Percentiles rank a stretch among this genome's conserved stretches.
These are phyloP conservation scores for Brenthis ino DNA, from an alignment of 2,888 invertebrate genomes.

Conservation along the genomic window DNA sequence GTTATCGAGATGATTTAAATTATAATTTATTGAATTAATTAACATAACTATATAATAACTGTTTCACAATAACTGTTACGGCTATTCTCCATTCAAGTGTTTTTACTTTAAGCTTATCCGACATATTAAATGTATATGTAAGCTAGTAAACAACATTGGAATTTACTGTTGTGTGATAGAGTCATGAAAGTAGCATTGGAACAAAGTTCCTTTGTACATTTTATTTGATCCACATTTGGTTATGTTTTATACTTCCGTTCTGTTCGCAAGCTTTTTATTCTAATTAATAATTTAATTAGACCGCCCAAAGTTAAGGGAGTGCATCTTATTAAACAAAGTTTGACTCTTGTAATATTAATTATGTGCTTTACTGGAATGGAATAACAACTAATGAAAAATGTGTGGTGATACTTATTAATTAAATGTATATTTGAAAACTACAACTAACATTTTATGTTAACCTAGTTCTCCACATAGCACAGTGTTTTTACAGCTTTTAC, in stretches of 20 bases:
- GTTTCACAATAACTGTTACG: conserved; percentile 8
- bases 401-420: conserved; percentile 22
- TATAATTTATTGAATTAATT: conserved; percentile 11
- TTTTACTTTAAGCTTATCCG: not conserved
- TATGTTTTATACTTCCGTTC: conserved; percentile 72
- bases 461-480: conserved; percentile 7
- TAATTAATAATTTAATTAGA: conserved; percentile 60
- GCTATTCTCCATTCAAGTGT: not conserved
- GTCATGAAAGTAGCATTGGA: conserved; percentile 22
- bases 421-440: not conserved
- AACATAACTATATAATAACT: conserved; percentile 8
- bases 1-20: conserved; percentile 6
- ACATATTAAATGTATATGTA: not conserved
- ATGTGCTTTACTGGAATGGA: conserved; percentile 22
- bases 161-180: no score
- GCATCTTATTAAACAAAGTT: conserved; percentile 49
- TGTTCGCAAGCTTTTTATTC: conserved; percentile 58
- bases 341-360: conserved; percentile 25
- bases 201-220: conserved; percentile 41
- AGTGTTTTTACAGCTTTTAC: not conserved
- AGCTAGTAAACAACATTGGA: not conserved
- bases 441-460: conserved; percentile 12
- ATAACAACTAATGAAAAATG: conserved; percentile 24
- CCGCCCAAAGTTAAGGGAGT: conserved; percentile 41
- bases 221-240: conserved; percentile 61